Percentiles rank a stretch among this genome's conserved stretches.
phyloP scores from a whole-genome alignment of 2,888 invertebrate species.

The Amiota communis region DNA sequence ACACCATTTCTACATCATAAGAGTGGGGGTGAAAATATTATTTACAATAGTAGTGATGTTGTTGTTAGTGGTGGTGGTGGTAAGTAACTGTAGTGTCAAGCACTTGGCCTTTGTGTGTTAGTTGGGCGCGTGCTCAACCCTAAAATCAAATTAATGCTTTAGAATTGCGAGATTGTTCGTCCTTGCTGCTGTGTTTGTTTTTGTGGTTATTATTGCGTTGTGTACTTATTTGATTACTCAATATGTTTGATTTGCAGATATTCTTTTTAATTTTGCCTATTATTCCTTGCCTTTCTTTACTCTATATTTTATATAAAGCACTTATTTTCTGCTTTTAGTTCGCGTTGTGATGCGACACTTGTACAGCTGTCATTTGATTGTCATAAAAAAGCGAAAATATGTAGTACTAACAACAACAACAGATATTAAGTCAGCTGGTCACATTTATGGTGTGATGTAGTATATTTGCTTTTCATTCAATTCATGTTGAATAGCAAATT shows the following conservation, averaged over 20 bases:
- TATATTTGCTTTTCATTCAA: background rate
- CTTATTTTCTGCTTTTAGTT: no score
- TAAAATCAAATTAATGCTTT: no score
- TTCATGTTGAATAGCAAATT: background rate
- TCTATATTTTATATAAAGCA: no score
- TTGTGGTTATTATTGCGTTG: constrained; percentile 18
- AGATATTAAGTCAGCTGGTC: background rate
- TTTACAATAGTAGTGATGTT: background rate
- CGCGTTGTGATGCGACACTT: constrained; percentile 44
- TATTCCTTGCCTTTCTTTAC: no score
- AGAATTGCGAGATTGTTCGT: background rate
- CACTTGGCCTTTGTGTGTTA: constrained; percentile 17
- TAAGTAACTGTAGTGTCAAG: background rate
- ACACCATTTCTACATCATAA: constrained; percentile 38
- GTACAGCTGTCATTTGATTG: constrained; percentile 52
- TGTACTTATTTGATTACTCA: constrained; percentile 68
- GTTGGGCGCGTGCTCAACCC: background rate
- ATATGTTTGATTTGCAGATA: constrained; percentile 69
- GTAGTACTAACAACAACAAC: background rate
- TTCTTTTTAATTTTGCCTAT: constrained; percentile 16
- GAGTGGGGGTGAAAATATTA: constrained; percentile 26
- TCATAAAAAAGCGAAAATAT: background rate
- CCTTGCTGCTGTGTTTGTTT: background rate
- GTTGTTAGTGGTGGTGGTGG: constrained; percentile 19
- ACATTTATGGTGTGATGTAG: no score